Percentiles rank a stretch among this genome's conserved stretches.
Conservation (phyloP, 2,113 vertebrate species). For the Anarrhichthys ocellatus region DNA sequence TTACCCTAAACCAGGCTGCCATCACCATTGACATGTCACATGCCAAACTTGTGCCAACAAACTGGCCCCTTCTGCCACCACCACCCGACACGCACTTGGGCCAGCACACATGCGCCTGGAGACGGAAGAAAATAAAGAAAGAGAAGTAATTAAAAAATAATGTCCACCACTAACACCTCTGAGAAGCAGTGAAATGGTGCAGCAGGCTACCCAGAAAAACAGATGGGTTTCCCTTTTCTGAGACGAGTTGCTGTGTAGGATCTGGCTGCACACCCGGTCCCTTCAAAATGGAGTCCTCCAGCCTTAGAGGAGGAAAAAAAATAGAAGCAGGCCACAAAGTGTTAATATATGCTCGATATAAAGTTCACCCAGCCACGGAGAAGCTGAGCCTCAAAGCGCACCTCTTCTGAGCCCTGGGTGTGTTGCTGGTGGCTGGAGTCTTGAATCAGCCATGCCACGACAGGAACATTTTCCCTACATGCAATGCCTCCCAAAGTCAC, state of each 20-base stretch:
- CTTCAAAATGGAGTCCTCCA: constrained; percentile 88
- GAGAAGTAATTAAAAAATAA: constrained; percentile 24
- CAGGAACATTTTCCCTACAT: constrained; percentile 42
- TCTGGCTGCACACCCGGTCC: constrained; percentile 69
- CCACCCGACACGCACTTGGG: constrained; percentile 33
- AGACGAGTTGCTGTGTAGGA: constrained; percentile 57
- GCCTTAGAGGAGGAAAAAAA: constrained; percentile 49
- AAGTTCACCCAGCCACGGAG: constrained; percentile 68
- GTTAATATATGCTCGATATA: constrained; percentile 77
- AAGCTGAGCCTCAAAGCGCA: constrained; percentile 31
- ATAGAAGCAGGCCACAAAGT: constrained; percentile 84
- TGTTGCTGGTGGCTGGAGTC: constrained; percentile 13
- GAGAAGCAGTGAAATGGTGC: constrained; percentile 45
- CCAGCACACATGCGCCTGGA: constrained; percentile 36
- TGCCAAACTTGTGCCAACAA: constrained; percentile 69
- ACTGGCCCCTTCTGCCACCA: constrained; percentile 33
- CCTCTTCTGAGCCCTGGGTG: constrained; percentile 19
- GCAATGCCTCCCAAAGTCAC: constrained; percentile 49
- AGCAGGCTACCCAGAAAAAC: constrained; percentile 59
- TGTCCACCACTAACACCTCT: constrained; percentile 36
- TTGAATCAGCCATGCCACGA: constrained; percentile 19
- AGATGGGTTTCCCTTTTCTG: constrained; percentile 52
- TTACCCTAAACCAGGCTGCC: constrained; percentile 35
- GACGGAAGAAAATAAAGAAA: neutral
- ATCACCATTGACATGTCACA: constrained; percentile 58